Conservation (phyloP, 1,140 invertebrate species). For the Leucophenga varia region DNA sequence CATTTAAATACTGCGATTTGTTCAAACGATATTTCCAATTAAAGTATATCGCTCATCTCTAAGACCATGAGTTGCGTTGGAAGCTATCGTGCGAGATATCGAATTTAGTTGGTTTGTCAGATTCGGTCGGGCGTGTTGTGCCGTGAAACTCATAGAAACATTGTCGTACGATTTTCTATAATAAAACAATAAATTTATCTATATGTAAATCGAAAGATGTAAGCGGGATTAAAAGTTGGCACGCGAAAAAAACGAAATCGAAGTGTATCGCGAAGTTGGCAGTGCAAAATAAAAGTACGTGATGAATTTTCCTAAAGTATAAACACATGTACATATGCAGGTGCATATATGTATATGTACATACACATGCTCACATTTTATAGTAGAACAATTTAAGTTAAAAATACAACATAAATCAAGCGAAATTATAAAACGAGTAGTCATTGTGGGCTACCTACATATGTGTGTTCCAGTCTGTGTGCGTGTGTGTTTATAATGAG, state of each 20-base stretch:
- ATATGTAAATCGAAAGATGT: conserved; percentile 18
- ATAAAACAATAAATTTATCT: conserved; percentile 14
- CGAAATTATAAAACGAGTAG: conserved; percentile 10
- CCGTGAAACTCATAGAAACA: conserved; percentile 12
- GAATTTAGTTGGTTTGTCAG: conserved; percentile 20
- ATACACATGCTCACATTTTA: conserved; percentile 8
- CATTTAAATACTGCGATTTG: too few species aligned
- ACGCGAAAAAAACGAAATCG: conserved; percentile 13
- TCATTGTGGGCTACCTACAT: background rate
- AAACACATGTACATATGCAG: background rate
- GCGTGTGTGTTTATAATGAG: conserved; percentile 9
- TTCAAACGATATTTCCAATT: too few species aligned
- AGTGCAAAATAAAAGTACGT: conserved; percentile 18
- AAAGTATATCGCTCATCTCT: too few species aligned
- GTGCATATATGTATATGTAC: background rate
- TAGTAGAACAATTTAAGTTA: conserved; percentile 28
- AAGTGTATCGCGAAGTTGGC: conserved; percentile 9
- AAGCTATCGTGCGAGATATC: conserved; percentile 15
- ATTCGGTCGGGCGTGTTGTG: conserved; percentile 20
- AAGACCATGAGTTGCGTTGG: conserved; percentile 6
- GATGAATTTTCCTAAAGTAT: conserved; percentile 14
- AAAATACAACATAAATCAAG: conserved; percentile 26
- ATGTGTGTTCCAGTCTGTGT: conserved; percentile 3
- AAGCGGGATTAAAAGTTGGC: conserved; percentile 10
- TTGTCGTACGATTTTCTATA: conserved; percentile 8